A percentile compares a stretch with the other conserved stretches of the same genome.
Conservation (phyloP, 2,888 invertebrate species). For the Biston stratarius region DNA sequence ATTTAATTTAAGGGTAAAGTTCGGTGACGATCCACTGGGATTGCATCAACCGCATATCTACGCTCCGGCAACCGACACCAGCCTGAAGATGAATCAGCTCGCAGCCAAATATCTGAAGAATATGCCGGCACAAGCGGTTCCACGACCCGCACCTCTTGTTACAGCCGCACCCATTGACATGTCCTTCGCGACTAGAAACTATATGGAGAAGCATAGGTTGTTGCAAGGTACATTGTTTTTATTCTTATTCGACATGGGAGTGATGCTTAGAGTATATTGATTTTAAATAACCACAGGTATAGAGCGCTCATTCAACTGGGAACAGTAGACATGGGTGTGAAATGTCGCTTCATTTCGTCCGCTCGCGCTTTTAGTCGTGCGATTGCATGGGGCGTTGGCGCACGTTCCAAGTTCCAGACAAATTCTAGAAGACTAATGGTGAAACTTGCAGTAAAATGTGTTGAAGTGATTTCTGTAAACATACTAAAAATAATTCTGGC, state of each 20-base stretch:
- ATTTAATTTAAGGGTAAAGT: slow-evolving; percentile 65
- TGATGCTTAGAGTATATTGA: neutral
- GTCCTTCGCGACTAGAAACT: slow-evolving; percentile 90
- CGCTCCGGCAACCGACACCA: slow-evolving; percentile 71
- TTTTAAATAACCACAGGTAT: neutral
- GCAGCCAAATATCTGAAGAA: slow-evolving; percentile 78
- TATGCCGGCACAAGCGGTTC: slow-evolving; percentile 36
- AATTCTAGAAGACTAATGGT: too few species aligned
- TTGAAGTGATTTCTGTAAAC: too few species aligned
- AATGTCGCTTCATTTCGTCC: too few species aligned
- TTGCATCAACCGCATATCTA: slow-evolving; percentile 64
- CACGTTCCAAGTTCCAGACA: too few species aligned
- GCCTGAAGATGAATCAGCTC: slow-evolving; percentile 81
- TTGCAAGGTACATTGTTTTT: slow-evolving; percentile 71
- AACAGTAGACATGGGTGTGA: too few species aligned
- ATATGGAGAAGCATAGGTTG: slow-evolving; percentile 89
- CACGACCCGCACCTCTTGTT: slow-evolving; percentile 48
- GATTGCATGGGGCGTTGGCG: too few species aligned
- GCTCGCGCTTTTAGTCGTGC: too few species aligned
- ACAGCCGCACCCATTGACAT: slow-evolving; percentile 82
- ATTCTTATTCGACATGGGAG: too few species aligned
- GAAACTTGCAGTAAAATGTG: too few species aligned
- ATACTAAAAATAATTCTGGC: too few species aligned
- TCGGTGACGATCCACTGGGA: slow-evolving; percentile 74
- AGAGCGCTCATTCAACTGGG: neutral